Conservation (phyloP, 2,888 invertebrate genomes). For the Coecobrya sp. region DNA sequence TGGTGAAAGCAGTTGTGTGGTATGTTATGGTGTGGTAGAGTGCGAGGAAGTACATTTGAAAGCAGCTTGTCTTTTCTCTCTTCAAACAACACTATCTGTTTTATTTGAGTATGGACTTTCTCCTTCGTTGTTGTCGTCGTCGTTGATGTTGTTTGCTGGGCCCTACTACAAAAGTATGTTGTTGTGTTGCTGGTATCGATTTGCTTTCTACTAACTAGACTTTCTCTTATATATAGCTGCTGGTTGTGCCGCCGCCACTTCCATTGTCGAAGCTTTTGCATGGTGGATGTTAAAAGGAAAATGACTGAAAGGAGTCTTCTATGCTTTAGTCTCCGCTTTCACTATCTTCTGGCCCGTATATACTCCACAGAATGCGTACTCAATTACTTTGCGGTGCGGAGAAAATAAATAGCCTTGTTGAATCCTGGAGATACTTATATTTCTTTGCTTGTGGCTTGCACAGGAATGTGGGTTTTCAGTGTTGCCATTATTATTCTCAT, state of each 20-base stretch:
- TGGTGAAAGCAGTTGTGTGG: background rate
- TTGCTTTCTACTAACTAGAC: too few relatives aligned
- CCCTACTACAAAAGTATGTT: too few relatives aligned
- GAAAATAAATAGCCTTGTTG: background rate
- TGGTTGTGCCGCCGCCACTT: too few relatives aligned
- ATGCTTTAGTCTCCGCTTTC: background rate
- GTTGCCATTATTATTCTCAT: background rate
- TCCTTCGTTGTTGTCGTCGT: background rate
- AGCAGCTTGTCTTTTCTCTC: slow-evolving; percentile 26
- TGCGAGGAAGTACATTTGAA: slow-evolving; percentile 1
- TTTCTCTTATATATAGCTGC: too few relatives aligned
- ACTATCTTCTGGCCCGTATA: background rate
- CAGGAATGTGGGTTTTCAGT: background rate
- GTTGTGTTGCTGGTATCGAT: too few relatives aligned
- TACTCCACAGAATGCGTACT: background rate
- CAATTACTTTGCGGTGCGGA: background rate
- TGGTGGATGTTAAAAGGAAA: too few relatives aligned
- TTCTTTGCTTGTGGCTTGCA: background rate
- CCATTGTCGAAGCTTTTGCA: too few relatives aligned
- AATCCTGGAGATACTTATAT: background rate
- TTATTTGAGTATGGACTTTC: background rate
- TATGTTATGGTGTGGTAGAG: background rate
- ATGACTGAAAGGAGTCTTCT: too few relatives aligned
- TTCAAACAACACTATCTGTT: slow-evolving; percentile 11
- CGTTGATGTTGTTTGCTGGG: background rate